Evolutionary conservation across 2,888 invertebrate species (phyloP).

Genomic region (Harpagoxenus sublaevis): DNA sequence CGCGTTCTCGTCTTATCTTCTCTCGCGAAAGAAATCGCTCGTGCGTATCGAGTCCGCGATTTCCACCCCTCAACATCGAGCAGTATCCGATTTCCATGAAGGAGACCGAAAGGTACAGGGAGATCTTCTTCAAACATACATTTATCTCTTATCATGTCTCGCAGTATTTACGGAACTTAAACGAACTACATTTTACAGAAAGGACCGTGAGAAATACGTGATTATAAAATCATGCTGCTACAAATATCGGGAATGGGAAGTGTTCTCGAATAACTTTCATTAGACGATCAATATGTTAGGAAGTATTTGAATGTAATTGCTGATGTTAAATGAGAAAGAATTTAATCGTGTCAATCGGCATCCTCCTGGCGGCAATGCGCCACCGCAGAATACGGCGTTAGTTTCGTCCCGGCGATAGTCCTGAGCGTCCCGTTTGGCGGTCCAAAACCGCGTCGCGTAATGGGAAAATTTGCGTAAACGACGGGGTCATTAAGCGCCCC

Average conservation of each 20-base stretch:
- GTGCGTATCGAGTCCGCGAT: slow-evolving; percentile 16
- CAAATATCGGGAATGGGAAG: not conserved
- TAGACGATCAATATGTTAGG: not conserved
- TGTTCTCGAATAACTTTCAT: not conserved
- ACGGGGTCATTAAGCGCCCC: slow-evolving; percentile 85
- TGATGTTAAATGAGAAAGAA: not conserved
- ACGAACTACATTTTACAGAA: slow-evolving; percentile 1
- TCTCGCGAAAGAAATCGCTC: slow-evolving; percentile 38
- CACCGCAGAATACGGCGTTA: slow-evolving; percentile 69
- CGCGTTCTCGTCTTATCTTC: slow-evolving; percentile 37
- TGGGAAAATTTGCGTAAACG: slow-evolving; percentile 87
- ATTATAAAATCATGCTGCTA: not conserved
- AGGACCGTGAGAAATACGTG: not conserved
- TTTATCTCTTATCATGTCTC: slow-evolving; percentile 14
- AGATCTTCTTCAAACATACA: slow-evolving; percentile 7
- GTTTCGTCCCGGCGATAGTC: slow-evolving; percentile 69
- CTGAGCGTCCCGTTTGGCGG: slow-evolving; percentile 79
- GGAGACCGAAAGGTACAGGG: not conserved
- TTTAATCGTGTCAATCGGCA: not conserved
- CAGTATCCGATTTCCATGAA: slow-evolving; percentile 1
- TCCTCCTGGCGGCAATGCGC: too few species aligned
- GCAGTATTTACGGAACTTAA: not conserved
- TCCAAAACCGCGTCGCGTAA: slow-evolving; percentile 85
- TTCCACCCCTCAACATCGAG: not conserved
- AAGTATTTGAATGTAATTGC: not conserved